These are phyloP conservation scores for Chiloscyllium plagiosum DNA, from an alignment of 2,113 vertebrate genomes.

Conservation along the genomic window DNA sequence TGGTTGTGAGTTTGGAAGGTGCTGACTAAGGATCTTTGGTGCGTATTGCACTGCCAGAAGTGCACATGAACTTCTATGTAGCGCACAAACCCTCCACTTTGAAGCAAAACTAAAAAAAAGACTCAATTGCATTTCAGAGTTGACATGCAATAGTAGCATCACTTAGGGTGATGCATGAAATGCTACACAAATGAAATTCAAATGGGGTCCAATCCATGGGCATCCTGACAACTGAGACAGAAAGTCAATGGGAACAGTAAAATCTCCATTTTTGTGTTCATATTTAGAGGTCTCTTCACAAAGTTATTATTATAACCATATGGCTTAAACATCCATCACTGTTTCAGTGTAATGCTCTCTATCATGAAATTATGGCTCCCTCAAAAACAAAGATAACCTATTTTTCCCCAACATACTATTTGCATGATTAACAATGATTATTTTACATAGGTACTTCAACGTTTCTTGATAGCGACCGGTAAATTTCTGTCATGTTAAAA, in stretches of 20 bases:
- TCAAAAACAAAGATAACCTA: neutral
- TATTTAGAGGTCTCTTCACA: neutral
- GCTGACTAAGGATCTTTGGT: no score
- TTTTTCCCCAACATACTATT: neutral
- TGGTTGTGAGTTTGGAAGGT: no score
- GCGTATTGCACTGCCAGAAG: neutral
- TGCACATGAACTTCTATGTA: no score
- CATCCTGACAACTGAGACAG: neutral
- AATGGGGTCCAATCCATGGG: neutral
- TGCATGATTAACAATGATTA: neutral
- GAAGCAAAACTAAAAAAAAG: neutral
- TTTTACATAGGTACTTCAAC: neutral
- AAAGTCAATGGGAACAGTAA: neutral
- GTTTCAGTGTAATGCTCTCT: neutral
- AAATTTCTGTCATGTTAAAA: neutral
- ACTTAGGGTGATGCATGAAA: neutral
- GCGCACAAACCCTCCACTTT: neutral
- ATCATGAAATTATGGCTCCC: neutral
- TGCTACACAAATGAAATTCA: neutral
- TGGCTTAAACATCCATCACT: neutral
- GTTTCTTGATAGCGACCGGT: neutral
- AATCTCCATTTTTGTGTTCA: neutral
- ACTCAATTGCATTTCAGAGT: neutral
- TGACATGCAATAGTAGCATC: neutral
- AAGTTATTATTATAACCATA: neutral